A percentile compares a stretch with the other conserved stretches of the same genome.
Conservation (phyloP, 2,113 vertebrate genomes). For the Geothlypis trichas region DNA sequence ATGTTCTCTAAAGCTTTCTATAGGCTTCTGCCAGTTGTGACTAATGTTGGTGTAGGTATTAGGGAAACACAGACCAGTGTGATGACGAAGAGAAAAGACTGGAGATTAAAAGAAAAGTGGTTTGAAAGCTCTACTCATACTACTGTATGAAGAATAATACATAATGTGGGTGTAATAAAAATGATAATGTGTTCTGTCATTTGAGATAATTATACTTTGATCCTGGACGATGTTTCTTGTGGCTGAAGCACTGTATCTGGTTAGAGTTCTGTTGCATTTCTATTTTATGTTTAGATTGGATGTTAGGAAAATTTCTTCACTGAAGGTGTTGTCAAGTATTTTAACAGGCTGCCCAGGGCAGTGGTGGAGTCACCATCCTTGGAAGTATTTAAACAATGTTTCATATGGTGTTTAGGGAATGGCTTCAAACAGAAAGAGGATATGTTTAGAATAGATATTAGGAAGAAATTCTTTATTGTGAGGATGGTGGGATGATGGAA, state of each 20-base stretch:
- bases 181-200: constrained; percentile 49
- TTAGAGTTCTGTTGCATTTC: background rate
- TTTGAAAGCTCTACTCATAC: constrained; percentile 45
- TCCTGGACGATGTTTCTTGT: constrained; percentile 13
- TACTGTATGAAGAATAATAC: constrained; percentile 37
- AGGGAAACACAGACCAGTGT: constrained; percentile 24
- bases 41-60: constrained; percentile 40
- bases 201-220: constrained; percentile 53
- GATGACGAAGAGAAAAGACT: constrained; percentile 38
- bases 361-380: background rate
- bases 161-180: constrained; percentile 28
- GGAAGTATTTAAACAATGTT: background rate
- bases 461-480: background rate
- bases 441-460: background rate
- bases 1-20: constrained; percentile 32
- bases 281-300: background rate
- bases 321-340: background rate
- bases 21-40: constrained; percentile 34
- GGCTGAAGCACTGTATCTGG: background rate
- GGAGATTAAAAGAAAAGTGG: constrained; percentile 57
- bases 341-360: background rate
- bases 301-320: background rate
- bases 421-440: background rate
- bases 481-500: background rate
- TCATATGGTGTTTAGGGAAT: background rate